These are phyloP conservation scores for Pseudorhombus dupliciocellatus DNA, from an alignment of 2,113 vertebrate species.

Conservation along the genomic window DNA sequence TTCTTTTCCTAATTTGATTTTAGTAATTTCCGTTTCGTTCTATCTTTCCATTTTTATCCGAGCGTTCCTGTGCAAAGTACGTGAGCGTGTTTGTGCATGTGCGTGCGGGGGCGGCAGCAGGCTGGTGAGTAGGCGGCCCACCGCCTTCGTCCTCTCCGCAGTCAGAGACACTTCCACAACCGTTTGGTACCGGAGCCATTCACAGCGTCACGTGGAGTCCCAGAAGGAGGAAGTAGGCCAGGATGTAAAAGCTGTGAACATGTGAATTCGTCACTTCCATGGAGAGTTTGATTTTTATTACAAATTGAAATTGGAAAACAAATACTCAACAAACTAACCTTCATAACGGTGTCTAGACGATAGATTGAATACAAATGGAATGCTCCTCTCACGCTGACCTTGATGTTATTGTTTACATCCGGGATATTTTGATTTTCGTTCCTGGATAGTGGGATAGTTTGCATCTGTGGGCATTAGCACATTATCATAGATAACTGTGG, in stretches of 20 bases:
- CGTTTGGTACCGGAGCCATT: slow-evolving; percentile 57
- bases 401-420: no score
- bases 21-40: not conserved
- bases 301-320: no score
- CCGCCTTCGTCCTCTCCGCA: slow-evolving; percentile 53
- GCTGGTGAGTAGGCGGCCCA: slow-evolving; percentile 72
- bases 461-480: no score
- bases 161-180: slow-evolving; percentile 46
- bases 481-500: no score
- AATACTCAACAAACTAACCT: no score
- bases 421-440: no score
- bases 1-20: not conserved
- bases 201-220: slow-evolving; percentile 53
- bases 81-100: slow-evolving; percentile 8
- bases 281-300: not conserved
- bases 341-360: no score
- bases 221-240: slow-evolving; percentile 60
- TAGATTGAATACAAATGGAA: no score
- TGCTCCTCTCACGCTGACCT: no score
- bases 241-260: slow-evolving; percentile 47
- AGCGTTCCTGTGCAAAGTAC: not conserved
- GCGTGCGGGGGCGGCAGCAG: slow-evolving; percentile 57
- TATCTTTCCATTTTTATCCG: no score
- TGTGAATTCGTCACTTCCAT: not conserved
- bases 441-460: no score